These are phyloP conservation scores for Eunapius fragilis DNA, from an alignment of 37 sponge, comb jelly and placozoan species.

Conservation along the genomic window DNA sequence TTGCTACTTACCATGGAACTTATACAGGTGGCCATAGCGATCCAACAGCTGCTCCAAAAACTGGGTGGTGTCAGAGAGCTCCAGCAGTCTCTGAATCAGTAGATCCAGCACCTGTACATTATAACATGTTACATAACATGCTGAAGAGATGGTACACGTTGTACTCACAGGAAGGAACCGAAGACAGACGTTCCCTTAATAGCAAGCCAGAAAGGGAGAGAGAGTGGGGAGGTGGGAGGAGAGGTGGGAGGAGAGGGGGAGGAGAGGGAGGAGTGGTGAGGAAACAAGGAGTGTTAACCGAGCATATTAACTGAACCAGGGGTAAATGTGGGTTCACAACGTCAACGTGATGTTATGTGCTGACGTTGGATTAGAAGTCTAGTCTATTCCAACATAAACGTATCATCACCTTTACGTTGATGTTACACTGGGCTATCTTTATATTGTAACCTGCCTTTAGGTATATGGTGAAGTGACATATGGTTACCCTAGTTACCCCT, in stretches of 20 bases:
- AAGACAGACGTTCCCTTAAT: constrained; percentile 88
- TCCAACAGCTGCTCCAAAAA: constrained; percentile 58
- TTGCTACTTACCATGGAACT: constrained; percentile 69
- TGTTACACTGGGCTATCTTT: no score
- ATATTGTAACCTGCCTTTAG: no score
- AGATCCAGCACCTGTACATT: constrained; percentile 72
- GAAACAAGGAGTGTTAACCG: neutral
- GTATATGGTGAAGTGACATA: no score
- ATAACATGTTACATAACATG: neutral
- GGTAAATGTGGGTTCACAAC: no score
- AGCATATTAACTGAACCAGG: no score
- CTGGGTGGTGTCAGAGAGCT: constrained; percentile 48
- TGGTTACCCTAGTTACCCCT: neutral
- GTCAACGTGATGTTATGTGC: no score
- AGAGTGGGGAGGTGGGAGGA: neutral
- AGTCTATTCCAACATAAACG: no score
- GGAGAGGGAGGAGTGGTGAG: neutral
- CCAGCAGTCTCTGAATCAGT: constrained; percentile 77
- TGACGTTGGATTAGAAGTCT: no score
- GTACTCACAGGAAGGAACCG: constrained; percentile 50
- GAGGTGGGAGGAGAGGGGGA: neutral
- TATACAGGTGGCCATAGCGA: constrained; percentile 62
- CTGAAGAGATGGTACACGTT: neutral
- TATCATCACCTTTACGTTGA: no score
- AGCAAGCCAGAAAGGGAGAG: constrained; percentile 9